Conservation (phyloP, 2,888 invertebrate species). For the Rhagonycha lutea region DNA sequence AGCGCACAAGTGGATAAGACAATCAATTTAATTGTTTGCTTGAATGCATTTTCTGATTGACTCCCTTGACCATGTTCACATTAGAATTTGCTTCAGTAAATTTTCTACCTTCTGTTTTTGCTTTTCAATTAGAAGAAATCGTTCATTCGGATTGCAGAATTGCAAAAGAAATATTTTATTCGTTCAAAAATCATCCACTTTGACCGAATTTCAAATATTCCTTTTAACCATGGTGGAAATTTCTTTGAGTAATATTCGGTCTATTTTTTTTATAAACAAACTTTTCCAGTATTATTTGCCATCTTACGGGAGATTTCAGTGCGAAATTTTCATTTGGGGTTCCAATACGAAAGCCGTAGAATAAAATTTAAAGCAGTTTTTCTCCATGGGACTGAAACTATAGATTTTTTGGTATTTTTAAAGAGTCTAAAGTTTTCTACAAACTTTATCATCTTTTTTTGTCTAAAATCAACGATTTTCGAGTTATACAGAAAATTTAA, state of each 20-base stretch:
- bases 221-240: not conserved
- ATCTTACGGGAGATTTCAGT: too few species aligned
- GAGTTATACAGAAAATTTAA: not conserved
- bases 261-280: too few species aligned
- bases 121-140: not conserved
- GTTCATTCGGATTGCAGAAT: not conserved
- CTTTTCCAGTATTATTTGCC: too few species aligned
- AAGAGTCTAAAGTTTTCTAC: too few species aligned
- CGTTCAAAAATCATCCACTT: not conserved
- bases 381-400: too few species aligned
- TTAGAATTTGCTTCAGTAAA: conserved; percentile 16
- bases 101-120: conserved; percentile 8
- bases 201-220: not conserved
- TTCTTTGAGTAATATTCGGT: too few species aligned
- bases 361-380: too few species aligned
- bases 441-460: too few species aligned
- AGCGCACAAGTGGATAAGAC: conserved; percentile 10
- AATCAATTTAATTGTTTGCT: conserved; percentile 32
- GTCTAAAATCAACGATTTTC: not conserved
- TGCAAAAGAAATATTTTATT: not conserved
- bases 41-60: conserved; percentile 25
- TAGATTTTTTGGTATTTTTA: too few species aligned
- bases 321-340: too few species aligned
- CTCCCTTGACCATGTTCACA: conserved; percentile 26
- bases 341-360: too few species aligned